These are phyloP conservation scores for Hypotaenidia okinawae DNA, from an alignment of 2,797 vertebrate species.

Conservation along the genomic window DNA sequence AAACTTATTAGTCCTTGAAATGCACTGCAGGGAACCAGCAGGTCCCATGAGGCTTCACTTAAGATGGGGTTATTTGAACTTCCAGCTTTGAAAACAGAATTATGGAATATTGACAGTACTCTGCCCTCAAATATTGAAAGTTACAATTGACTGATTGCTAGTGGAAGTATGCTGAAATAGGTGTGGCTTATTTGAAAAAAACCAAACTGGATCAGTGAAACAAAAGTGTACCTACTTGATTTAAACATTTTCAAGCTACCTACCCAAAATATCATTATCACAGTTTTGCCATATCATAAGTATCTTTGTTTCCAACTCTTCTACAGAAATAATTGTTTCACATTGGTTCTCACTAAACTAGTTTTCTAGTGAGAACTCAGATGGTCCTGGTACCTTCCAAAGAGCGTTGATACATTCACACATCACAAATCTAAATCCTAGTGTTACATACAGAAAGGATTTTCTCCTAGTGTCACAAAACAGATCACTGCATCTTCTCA, in stretches of 20 bases:
- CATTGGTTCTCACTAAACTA: background rate
- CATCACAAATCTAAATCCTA: background rate
- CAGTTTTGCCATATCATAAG: background rate
- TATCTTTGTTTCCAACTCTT: background rate
- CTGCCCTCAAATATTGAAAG: background rate
- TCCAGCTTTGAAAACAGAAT: background rate
- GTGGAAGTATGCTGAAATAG: background rate
- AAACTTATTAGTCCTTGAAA: background rate
- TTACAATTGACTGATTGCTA: background rate
- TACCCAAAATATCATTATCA: background rate
- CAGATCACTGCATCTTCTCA: background rate
- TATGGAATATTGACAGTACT: background rate
- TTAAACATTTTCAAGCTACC: background rate
- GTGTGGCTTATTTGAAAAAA: too few species aligned
- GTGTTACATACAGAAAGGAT: background rate
- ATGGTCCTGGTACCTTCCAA: background rate
- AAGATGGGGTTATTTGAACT: background rate
- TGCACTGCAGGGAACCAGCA: background rate
- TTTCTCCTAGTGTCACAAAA: background rate
- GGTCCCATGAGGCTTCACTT: background rate
- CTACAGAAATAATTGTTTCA: background rate
- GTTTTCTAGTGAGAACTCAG: background rate
- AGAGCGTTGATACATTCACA: background rate
- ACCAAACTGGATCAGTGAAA: too few species aligned
- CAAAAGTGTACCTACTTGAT: background rate